Percentiles rank a stretch among this genome's conserved stretches.
phyloP scores from a whole-genome alignment of 2,797 vertebrate species.

The Orientallactaga sibirica region DNA sequence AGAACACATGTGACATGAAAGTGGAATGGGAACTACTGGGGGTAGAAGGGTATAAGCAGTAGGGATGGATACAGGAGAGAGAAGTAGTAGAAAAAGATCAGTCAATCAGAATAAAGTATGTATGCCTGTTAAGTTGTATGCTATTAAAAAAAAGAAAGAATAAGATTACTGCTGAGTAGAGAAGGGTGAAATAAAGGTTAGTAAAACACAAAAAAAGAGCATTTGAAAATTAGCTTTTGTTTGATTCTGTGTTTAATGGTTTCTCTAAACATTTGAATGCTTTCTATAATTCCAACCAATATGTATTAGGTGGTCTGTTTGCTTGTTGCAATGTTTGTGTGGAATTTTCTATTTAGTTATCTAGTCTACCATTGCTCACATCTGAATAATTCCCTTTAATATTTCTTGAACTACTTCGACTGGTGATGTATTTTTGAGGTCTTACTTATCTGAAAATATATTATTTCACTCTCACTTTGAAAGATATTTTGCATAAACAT shows the following conservation, averaged over 20 bases:
- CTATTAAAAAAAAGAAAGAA: neutral
- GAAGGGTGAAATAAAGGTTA: neutral
- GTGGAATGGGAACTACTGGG: too few species aligned
- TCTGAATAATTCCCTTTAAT: neutral
- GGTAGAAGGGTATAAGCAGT: too few species aligned
- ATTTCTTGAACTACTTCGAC: neutral
- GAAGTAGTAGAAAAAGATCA: too few species aligned
- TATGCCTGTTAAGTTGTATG: too few species aligned
- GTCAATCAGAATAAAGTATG: too few species aligned
- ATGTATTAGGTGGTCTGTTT: neutral
- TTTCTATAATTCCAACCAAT: neutral
- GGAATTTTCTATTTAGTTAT: neutral
- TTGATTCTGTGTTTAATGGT: neutral
- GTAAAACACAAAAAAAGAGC: neutral
- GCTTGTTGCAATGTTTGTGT: neutral
- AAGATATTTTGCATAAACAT: neutral
- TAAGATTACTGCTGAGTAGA: neutral
- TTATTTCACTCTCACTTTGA: conserved; percentile 18
- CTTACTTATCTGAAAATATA: neutral
- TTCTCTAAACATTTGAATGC: neutral
- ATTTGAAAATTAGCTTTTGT: neutral
- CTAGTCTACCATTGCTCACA: neutral
- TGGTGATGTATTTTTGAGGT: neutral
- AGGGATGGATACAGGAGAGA: too few species aligned
- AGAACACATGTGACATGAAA: too few species aligned